Evolutionary conservation across 2,888 invertebrate genomes (phyloP).

Genomic region (Salticus scenicus): DNA sequence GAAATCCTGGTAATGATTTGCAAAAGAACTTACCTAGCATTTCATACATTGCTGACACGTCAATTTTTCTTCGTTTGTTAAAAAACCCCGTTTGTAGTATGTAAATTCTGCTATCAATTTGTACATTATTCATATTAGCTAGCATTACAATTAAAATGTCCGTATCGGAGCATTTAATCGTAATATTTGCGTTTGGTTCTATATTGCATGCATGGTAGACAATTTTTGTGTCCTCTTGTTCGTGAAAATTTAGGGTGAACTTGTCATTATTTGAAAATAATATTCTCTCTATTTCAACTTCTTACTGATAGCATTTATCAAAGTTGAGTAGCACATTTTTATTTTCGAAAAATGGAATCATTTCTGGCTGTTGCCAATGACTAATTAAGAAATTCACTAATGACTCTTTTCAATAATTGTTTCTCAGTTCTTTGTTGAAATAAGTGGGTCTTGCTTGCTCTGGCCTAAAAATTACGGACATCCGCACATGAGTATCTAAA

Average conservation of each 20-base stretch:
- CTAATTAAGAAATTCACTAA: background rate
- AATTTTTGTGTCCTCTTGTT: background rate
- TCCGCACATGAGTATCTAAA: background rate
- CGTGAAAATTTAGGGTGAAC: background rate
- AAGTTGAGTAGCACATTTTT: background rate
- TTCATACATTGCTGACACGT: background rate
- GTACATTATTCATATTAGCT: background rate
- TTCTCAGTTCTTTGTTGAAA: background rate
- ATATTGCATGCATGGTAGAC: background rate
- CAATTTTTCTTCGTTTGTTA: background rate
- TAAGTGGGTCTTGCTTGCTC: background rate
- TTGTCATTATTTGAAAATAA: background rate
- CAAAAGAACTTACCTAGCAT: background rate
- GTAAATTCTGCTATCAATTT: background rate
- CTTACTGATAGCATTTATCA: background rate
- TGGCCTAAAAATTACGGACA: background rate
- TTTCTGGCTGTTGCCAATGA: background rate
- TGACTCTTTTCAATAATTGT: background rate
- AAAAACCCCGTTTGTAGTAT: background rate
- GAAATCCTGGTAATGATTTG: background rate
- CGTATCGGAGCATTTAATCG: too few species aligned
- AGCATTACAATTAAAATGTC: too few species aligned
- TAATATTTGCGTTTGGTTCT: background rate
- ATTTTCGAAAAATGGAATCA: background rate
- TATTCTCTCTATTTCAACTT: background rate